Conservation (phyloP, 2,888 invertebrate species). For the Leucania comma region DNA sequence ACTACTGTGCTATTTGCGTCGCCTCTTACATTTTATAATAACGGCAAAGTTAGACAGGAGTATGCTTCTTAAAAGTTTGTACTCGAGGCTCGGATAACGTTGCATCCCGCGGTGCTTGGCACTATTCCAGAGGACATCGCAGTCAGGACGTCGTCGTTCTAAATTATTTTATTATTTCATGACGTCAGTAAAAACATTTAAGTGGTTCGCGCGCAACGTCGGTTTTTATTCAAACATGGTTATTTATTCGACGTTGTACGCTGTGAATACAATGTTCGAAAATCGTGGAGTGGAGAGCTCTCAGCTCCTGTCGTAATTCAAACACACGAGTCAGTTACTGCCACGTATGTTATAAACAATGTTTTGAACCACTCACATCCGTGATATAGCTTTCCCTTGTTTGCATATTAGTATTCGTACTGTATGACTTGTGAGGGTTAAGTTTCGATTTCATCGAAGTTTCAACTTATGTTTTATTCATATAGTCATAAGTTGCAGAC, state of each 20-base stretch:
- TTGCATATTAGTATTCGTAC: conserved; percentile 28
- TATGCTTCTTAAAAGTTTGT: conserved; percentile 79
- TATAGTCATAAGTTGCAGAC: conserved; percentile 59
- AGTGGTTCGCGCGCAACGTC: conserved; percentile 55
- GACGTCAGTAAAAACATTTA: conserved; percentile 73
- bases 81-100: conserved; percentile 74
- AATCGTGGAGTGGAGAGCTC: conserved; percentile 60
- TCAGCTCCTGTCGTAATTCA: conserved; percentile 68
- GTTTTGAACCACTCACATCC: conserved; percentile 63
- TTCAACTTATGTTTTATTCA: conserved; percentile 73
- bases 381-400: conserved; percentile 44
- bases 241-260: conserved; percentile 61
- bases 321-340: conserved; percentile 69
- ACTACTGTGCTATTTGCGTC: conserved; percentile 68
- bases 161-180: conserved; percentile 84
- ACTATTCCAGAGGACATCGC: conserved; percentile 73
- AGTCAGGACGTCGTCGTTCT: conserved; percentile 74
- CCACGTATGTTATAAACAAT: conserved; percentile 68
- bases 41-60: conserved; percentile 77
- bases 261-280: conserved; percentile 64
- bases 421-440: conserved; percentile 67
- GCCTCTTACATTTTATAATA: conserved; percentile 79
- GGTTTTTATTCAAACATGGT: conserved; percentile 59
- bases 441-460: conserved; percentile 70
- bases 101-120: conserved; percentile 78